Conservation (phyloP, 2,797 vertebrate genomes). For the Paramormyrops hopkinsi region DNA sequence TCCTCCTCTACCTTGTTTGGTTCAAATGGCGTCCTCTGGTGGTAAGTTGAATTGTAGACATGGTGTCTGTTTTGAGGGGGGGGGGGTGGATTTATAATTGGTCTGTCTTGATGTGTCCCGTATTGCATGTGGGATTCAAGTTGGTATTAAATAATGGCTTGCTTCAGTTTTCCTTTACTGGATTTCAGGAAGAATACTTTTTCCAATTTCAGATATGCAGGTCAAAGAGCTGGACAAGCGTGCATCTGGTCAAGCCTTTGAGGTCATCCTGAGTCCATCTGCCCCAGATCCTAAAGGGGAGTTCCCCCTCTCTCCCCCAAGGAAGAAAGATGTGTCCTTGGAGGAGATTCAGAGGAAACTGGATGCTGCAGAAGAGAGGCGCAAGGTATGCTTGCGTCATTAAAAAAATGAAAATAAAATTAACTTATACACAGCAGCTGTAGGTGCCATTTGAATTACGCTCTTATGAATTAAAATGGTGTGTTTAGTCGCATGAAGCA, state of each 20-base stretch:
- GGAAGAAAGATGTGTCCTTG: conserved; percentile 85
- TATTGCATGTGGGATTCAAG: not conserved
- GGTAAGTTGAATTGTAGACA: conserved; percentile 43
- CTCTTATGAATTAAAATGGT: not conserved
- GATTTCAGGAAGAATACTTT: not conserved
- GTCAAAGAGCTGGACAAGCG: conserved; percentile 91
- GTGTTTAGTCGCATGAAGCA: conserved; percentile 74
- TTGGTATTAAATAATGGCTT: not conserved
- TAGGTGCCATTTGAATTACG: too few relatives aligned
- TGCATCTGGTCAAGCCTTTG: conserved; percentile 89
- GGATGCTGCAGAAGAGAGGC: conserved; percentile 88
- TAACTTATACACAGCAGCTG: not conserved
- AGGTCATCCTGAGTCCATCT: conserved; percentile 83
- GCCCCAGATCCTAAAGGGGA: conserved; percentile 74
- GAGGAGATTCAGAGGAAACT: conserved; percentile 91
- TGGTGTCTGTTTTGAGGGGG: not conserved
- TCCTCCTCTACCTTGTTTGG: conserved; percentile 29
- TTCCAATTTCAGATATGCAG: conserved; percentile 68
- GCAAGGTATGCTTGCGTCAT: conserved; percentile 66
- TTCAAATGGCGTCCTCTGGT: conserved; percentile 53
- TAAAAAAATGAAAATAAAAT: too few relatives aligned
- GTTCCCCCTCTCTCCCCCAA: conserved; percentile 77
- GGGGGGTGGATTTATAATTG: not conserved
- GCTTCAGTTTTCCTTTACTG: not conserved
- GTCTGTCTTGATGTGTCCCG: not conserved